Percentiles rank a stretch among this genome's conserved stretches.
Conservation (phyloP, 2,888 invertebrate species). For the Allophyes oxyacanthae region DNA sequence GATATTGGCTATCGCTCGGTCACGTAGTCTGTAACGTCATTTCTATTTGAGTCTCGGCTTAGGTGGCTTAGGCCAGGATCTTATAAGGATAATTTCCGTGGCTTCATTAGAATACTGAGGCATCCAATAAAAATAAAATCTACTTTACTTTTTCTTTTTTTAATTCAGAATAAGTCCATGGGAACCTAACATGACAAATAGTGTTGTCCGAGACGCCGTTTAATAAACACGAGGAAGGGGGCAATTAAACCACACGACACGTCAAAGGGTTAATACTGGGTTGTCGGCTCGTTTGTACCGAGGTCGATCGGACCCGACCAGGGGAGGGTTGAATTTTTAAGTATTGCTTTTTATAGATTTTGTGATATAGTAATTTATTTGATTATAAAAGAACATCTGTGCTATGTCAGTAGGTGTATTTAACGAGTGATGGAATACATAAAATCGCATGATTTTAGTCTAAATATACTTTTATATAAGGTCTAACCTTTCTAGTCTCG, state of each 20-base stretch:
- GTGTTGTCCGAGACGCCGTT: slow-evolving; percentile 76
- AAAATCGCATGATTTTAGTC: no score
- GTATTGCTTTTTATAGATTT: slow-evolving; percentile 59
- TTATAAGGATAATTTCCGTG: no score
- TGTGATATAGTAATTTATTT: slow-evolving; percentile 49
- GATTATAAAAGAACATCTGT: slow-evolving; percentile 52
- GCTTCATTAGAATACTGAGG: no score
- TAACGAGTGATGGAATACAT: no score
- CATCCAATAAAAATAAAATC: no score
- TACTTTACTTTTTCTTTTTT: slow-evolving; percentile 5
- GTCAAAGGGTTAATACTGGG: slow-evolving; percentile 86
- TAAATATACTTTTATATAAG: no score
- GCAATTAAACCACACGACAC: slow-evolving; percentile 84
- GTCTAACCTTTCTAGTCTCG: no score
- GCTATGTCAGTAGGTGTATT: background rate
- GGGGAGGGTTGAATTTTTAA: slow-evolving; percentile 57
- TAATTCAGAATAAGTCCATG: slow-evolving; percentile 70
- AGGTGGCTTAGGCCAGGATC: no score
- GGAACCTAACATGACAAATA: slow-evolving; percentile 77
- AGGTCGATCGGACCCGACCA: slow-evolving; percentile 46
- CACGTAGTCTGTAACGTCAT: no score
- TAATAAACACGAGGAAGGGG: slow-evolving; percentile 78
- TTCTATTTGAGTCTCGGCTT: no score
- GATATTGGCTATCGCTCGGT: no score
- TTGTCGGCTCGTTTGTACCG: slow-evolving; percentile 62